Base-by-base conservation (phyloP, 1,140 invertebrate genomes). In the Fopius arisanus region DNA sequence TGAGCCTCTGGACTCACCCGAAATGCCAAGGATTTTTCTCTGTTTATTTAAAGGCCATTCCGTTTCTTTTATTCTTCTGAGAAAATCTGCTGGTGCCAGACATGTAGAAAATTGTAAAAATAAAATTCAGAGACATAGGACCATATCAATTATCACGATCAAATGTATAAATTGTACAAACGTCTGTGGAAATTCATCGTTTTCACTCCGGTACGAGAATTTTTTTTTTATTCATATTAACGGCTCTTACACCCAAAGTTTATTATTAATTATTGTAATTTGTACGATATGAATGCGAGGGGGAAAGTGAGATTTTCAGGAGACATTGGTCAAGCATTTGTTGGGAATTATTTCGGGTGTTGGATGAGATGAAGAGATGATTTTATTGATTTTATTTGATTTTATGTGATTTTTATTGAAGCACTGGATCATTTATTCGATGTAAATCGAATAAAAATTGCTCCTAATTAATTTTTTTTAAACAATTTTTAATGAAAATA, bases 231-330 rank as follows among this genome's bases (percentile, higher is more conserved):
- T 82, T 80, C 80, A 79, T 70, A 80, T 65, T 79, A 78, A 83
- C 80, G 83, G 82, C 83, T 82, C 84, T 86, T 84, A 79, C 62
- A 81, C 81, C 82, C 78, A 75, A 65, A 73, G 77, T 82, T 16
- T 48, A 48, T 82, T 84, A 83, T 80, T 79, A 74, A 40, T 72
- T 83, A 83, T 78, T 84, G 79, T 83, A 84, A 85, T 86, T 84
- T 84, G 77, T 83, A 83, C 76, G 77, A 82, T 83, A 80, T 81
- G 81, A 84, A 80, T 82, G n/a, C 9, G 83, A 81, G 81, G 75
- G 23, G 16, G 19, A 40, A 23, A 43, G 23, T 29, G 33, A 16
- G 19, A 54, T n/a, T n/a, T n/a, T n/a, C n/a, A 59, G n/a, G 23
- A 67, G 14, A 68, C n/a, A n/a, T 78, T 31, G 29, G 12, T 3